Percentiles rank a stretch among this genome's conserved stretches.
Evolutionary conservation across 2,888 invertebrate genomes (phyloP).

Genomic region (Pecten maximus): DNA sequence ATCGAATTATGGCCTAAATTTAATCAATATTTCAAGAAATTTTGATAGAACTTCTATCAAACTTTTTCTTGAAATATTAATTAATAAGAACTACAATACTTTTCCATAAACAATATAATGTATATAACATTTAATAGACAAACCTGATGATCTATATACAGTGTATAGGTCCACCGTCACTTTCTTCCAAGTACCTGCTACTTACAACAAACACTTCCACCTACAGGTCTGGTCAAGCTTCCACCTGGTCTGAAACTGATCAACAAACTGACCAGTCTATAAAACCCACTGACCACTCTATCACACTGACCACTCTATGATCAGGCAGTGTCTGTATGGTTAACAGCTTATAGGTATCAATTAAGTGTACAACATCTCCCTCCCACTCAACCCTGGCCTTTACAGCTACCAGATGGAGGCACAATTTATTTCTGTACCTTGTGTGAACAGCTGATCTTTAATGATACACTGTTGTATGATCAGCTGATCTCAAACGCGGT

Average conservation of each 20-base stretch:
- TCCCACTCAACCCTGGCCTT: neutral
- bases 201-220: neutral
- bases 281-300: no score
- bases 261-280: neutral
- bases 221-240: constrained; percentile 11
- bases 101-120: no score
- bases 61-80: no score
- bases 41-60: no score
- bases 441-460: no score
- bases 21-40: no score
- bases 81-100: no score
- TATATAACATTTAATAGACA: no score
- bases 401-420: neutral
- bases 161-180: neutral
- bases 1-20: no score
- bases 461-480: no score
- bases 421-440: neutral
- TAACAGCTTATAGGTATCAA: neutral
- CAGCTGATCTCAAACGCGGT: no score
- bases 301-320: no score
- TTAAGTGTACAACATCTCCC: neutral
- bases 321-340: neutral
- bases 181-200: neutral
- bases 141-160: neutral
- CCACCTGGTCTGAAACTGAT: neutral